A percentile compares a stretch with the other conserved stretches of the same genome.
These are phyloP conservation scores for Zhuqinia jingwanae DNA, from an alignment of 2,888 invertebrate species.

Conservation along the genomic window DNA sequence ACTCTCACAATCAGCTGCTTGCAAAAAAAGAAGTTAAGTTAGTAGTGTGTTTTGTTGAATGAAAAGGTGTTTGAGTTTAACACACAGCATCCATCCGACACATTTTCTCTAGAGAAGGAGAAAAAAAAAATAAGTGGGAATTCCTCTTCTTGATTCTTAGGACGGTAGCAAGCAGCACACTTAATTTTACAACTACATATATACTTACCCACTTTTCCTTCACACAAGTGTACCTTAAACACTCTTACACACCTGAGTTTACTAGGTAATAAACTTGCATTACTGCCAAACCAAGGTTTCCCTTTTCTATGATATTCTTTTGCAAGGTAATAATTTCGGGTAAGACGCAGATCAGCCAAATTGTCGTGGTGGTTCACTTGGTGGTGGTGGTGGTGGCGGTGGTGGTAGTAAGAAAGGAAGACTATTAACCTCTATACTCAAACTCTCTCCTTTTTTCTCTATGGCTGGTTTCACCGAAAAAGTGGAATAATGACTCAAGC, in stretches of 20 bases:
- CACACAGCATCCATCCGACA: slow-evolving; percentile 36
- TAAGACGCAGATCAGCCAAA: slow-evolving; percentile 59
- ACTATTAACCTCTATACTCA: slow-evolving; percentile 56
- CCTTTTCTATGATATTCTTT: not conserved
- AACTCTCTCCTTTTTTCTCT: slow-evolving; percentile 1
- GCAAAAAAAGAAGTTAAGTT: no score
- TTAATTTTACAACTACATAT: slow-evolving; percentile 41
- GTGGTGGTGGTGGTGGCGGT: slow-evolving; percentile 3
- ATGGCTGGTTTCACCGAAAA: not conserved
- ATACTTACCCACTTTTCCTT: slow-evolving; percentile 36
- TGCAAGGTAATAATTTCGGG: slow-evolving; percentile 56
- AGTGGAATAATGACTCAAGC: slow-evolving; percentile 25
- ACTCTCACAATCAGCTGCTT: slow-evolving; percentile 14
- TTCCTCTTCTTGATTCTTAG: slow-evolving; percentile 28
- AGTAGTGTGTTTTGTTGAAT: no score
- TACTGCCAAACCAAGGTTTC: not conserved
- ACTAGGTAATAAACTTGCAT: slow-evolving; percentile 39
- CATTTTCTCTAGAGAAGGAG: not conserved
- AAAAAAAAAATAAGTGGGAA: not conserved
- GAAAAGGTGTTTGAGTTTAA: slow-evolving; percentile 57
- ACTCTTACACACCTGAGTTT: slow-evolving; percentile 61
- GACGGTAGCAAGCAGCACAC: no score
- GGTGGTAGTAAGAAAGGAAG: slow-evolving; percentile 1
- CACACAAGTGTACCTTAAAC: not conserved
- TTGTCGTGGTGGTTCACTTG: slow-evolving; percentile 38